These are phyloP conservation scores for Pseudobourletiella spinata DNA, from an alignment of 1,140 invertebrate genomes.

Conservation along the genomic window DNA sequence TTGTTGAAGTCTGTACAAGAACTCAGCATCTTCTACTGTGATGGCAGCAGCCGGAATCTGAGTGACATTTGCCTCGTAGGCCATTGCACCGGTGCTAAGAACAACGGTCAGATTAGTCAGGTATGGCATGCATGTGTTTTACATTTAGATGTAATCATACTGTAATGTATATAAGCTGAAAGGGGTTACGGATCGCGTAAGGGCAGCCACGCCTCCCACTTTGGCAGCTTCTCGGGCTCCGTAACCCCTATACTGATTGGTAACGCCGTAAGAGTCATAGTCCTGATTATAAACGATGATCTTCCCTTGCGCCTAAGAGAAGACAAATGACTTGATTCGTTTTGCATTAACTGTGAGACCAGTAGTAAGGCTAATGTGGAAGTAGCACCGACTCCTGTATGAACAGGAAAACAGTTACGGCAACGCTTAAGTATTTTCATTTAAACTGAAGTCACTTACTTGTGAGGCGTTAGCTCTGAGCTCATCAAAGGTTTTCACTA, in stretches of 20 bases:
- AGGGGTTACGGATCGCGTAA: constrained; percentile 64
- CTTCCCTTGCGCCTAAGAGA: constrained; percentile 53
- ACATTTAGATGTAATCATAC: background rate
- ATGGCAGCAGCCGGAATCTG: constrained; percentile 71
- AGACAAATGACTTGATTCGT: too few relatives aligned
- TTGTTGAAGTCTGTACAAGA: constrained; percentile 56
- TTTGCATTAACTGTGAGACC: background rate
- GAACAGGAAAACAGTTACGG: too few relatives aligned
- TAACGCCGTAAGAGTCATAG: constrained; percentile 50
- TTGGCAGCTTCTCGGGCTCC: constrained; percentile 55
- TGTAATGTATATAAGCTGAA: constrained; percentile 58
- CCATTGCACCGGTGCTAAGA: constrained; percentile 52
- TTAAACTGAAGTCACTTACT: too few relatives aligned
- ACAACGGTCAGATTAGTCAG: too few relatives aligned
- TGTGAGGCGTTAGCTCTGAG: constrained; percentile 37
- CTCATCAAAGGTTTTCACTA: constrained; percentile 44
- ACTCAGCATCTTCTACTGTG: constrained; percentile 67
- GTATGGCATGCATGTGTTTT: background rate
- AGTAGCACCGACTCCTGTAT: too few relatives aligned
- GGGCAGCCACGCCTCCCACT: constrained; percentile 62
- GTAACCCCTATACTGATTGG: constrained; percentile 49
- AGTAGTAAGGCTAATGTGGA: too few relatives aligned
- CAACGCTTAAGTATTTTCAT: too few relatives aligned
- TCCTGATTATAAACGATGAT: constrained; percentile 65
- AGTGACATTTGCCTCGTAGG: constrained; percentile 49